phyloP scores from a whole-genome alignment of 2,797 vertebrate genomes.

The Ciconia nigra region DNA sequence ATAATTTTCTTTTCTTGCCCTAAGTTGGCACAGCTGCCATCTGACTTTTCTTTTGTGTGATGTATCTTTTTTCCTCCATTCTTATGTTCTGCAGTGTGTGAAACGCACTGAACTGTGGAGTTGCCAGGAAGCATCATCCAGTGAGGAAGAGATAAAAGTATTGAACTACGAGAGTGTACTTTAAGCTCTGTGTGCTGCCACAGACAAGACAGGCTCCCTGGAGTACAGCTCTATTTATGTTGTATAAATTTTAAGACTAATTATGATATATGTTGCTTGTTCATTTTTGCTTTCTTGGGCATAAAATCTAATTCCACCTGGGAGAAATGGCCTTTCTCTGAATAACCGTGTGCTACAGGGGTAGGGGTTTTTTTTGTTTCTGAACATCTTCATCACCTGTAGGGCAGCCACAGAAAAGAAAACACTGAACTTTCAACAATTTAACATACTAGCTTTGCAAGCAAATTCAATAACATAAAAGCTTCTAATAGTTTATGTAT shows the following conservation, averaged over 20 bases:
- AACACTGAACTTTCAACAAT: not conserved
- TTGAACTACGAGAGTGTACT: not conserved
- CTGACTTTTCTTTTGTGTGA: not conserved
- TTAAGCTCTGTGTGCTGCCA: not conserved
- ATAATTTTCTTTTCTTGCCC: not conserved
- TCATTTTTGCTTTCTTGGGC: not conserved
- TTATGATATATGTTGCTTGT: not conserved
- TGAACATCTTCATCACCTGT: not conserved
- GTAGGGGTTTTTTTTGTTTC: not conserved
- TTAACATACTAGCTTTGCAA: not conserved
- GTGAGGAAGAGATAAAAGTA: constrained; percentile 31
- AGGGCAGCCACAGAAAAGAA: not conserved
- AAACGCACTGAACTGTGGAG: constrained; percentile 23
- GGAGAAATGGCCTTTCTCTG: not conserved
- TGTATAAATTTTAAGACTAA: not conserved
- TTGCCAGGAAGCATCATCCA: constrained; percentile 9
- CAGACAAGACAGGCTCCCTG: not conserved
- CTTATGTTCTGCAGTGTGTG: not conserved
- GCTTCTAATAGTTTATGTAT: not conserved
- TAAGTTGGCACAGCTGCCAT: not conserved
- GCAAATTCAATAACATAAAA: not conserved
- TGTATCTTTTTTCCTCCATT: not conserved
- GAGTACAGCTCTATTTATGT: not conserved
- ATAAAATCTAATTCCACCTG: not conserved
- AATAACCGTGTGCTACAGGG: not conserved